Conservation (phyloP, 2,113 vertebrate genomes). For the Stegastes partitus region DNA sequence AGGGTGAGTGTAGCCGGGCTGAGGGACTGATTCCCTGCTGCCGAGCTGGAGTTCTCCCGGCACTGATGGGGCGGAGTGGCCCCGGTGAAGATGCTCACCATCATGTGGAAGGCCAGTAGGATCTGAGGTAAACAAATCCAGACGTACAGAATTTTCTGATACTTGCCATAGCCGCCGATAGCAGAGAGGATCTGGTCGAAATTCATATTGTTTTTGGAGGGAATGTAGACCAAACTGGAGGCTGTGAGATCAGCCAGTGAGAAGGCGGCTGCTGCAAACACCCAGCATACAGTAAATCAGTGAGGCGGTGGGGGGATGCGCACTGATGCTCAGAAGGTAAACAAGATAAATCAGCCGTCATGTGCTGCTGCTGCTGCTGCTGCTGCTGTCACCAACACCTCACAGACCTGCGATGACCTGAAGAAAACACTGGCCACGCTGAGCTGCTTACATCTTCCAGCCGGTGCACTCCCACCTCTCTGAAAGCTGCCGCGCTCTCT, state of each 20-base stretch:
- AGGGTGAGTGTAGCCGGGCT: neutral
- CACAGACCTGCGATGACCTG: neutral
- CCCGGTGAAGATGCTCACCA: slow-evolving; percentile 84
- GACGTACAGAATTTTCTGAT: slow-evolving; percentile 82
- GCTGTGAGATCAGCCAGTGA: neutral
- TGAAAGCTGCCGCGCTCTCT: neutral
- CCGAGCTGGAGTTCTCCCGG: slow-evolving; percentile 40
- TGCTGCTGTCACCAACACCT: neutral
- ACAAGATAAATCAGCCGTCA: slow-evolving; percentile 5
- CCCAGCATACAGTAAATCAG: neutral
- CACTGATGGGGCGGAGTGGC: slow-evolving; percentile 79
- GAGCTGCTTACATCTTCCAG: neutral
- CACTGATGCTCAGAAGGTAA: slow-evolving; percentile 1
- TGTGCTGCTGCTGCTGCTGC: neutral
- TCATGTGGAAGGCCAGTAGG: slow-evolving; percentile 82
- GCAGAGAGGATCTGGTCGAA: slow-evolving; percentile 81
- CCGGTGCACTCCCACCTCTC: neutral
- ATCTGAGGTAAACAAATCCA: slow-evolving; percentile 86
- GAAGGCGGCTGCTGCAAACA: neutral
- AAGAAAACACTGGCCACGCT: neutral
- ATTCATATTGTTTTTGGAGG: slow-evolving; percentile 64
- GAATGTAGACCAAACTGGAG: neutral
- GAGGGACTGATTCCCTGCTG: slow-evolving; percentile 25
- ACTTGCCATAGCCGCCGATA: slow-evolving; percentile 82
- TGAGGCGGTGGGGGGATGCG: neutral